Evolutionary conservation across 2,797 vertebrate species (phyloP).

Genomic region (Apodemus agrarius): DNA sequence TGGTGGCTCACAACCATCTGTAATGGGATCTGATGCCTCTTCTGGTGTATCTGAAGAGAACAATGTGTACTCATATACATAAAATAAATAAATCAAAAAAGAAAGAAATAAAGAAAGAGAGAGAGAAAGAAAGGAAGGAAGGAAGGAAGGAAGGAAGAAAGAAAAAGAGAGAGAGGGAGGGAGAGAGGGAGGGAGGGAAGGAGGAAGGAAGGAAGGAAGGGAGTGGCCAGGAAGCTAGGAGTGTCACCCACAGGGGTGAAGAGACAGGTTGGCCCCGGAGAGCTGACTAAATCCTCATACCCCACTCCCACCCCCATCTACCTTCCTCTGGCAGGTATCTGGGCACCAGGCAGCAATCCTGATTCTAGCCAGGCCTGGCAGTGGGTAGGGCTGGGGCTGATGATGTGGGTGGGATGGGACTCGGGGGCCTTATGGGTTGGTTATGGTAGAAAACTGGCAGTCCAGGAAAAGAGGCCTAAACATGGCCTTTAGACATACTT

Average conservation of each 20-base stretch:
- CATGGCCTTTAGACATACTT: slow-evolving; percentile 42
- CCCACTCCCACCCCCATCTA: no score
- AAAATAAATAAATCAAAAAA: no score
- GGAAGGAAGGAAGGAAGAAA: no score
- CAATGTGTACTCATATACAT: no score
- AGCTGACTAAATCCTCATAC: neutral
- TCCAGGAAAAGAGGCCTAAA: slow-evolving; percentile 68
- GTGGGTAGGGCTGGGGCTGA: slow-evolving; percentile 15
- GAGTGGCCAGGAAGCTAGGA: neutral
- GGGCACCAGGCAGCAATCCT: neutral
- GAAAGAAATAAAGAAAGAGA: no score
- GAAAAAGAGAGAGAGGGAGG: no score
- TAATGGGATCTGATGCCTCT: no score
- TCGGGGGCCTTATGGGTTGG: slow-evolving; percentile 73
- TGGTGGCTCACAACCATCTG: no score
- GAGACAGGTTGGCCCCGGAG: neutral
- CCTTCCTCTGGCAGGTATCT: neutral
- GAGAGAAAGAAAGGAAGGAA: no score
- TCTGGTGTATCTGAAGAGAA: no score
- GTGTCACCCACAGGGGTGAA: neutral
- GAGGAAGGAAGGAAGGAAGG: no score
- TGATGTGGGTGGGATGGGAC: slow-evolving; percentile 69
- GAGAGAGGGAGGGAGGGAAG: no score
- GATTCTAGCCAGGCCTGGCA: neutral
- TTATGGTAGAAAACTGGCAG: slow-evolving; percentile 47